phyloP scores from a whole-genome alignment of 2,888 invertebrate genomes.

The Agrilus biguttatus region DNA sequence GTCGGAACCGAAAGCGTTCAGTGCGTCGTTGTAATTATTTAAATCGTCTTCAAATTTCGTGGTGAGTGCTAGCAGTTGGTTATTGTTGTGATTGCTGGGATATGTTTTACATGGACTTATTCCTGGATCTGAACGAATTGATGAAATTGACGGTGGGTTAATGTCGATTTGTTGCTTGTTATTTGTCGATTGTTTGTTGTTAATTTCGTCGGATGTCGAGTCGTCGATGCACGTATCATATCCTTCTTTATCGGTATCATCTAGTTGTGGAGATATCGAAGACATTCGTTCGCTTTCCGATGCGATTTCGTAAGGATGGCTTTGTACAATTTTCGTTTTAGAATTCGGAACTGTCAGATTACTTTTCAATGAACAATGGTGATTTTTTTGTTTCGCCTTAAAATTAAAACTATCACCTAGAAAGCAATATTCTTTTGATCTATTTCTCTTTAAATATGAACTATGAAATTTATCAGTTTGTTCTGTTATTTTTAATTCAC shows the following conservation, averaged over 20 bases:
- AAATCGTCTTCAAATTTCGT: conserved; percentile 4
- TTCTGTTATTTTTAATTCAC: too few relatives aligned
- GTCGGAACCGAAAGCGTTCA: conserved; percentile 17
- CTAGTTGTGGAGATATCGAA: conserved; percentile 8
- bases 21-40: conserved; percentile 10
- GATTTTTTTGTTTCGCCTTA: conserved; percentile 7
- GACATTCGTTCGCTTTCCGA: conserved; percentile 3
- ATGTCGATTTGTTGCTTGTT: too few relatives aligned
- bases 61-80: neutral
- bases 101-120: conserved; percentile 6
- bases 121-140: too few relatives aligned
- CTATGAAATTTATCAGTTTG: too few relatives aligned
- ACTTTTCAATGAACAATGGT: too few relatives aligned
- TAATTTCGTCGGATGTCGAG: conserved; percentile 33
- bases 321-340: conserved; percentile 9
- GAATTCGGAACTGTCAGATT: too few relatives aligned
- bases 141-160: too few relatives aligned
- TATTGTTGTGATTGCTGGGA: too few relatives aligned
- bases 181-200: too few relatives aligned
- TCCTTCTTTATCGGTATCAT: conserved; percentile 27
- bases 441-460: too few relatives aligned
- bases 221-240: conserved; percentile 51
- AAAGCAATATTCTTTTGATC: too few relatives aligned
- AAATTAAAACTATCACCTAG: conserved; percentile 1
- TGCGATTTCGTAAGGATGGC: neutral